Evolutionary conservation across 2,113 vertebrate species (phyloP).

Genomic region (Aleadryas rufinucha): DNA sequence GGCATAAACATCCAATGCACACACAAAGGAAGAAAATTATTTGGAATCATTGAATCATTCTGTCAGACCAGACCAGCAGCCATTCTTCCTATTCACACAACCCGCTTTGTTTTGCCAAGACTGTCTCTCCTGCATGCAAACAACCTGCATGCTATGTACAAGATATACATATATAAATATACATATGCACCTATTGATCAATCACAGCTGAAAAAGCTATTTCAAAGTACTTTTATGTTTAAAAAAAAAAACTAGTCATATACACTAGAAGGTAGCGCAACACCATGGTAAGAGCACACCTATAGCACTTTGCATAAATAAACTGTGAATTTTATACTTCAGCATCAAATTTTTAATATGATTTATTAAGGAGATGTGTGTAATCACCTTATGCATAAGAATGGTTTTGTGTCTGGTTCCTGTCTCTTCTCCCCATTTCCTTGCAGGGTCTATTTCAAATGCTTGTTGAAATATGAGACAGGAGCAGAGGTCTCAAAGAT

Average conservation of each 20-base stretch:
- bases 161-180: background rate
- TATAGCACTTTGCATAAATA: background rate
- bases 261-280: background rate
- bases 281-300: background rate
- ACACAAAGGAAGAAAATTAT: background rate
- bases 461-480: rapidly evolving
- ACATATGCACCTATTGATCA: background rate
- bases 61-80: background rate
- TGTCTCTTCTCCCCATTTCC: background rate
- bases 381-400: background rate
- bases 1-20: background rate
- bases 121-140: background rate
- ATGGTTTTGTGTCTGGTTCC: background rate
- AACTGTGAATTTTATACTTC: background rate
- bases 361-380: background rate
- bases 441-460: background rate
- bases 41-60: background rate
- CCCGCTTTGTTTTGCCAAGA: background rate
- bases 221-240: background rate
- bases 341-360: background rate
- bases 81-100: background rate
- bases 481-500: background rate
- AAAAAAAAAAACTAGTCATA: background rate
- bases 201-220: background rate
- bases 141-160: background rate